A percentile compares a stretch with the other conserved stretches of the same genome.
Conservation (phyloP, 2,113 vertebrate genomes). For the Eulacestoma nigropectus region DNA sequence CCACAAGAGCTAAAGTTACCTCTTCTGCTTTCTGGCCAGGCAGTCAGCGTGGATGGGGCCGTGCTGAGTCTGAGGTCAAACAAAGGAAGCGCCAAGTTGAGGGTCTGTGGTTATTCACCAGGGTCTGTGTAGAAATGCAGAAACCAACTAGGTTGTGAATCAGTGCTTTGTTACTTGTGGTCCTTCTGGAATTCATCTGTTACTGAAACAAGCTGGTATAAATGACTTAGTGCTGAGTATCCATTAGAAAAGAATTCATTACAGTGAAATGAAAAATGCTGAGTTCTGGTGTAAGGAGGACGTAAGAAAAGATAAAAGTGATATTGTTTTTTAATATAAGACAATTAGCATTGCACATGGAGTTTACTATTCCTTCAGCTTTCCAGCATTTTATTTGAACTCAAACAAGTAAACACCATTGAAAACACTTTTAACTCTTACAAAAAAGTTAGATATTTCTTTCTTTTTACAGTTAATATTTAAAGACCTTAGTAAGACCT, state of each 20-base stretch:
- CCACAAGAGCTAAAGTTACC: not conserved
- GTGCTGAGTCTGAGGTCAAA: not conserved
- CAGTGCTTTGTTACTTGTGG: not conserved
- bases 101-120: not conserved
- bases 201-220: not conserved
- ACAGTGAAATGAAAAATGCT: not conserved
- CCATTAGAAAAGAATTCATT: not conserved
- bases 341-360: not conserved
- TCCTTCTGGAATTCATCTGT: not conserved
- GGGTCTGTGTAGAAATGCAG: not conserved
- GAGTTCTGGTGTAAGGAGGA: not conserved
- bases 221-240: not conserved
- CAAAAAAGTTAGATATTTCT: not conserved
- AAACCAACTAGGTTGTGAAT: not conserved
- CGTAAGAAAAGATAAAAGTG: not conserved
- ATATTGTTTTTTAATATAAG: not conserved
- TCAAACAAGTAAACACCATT: not conserved
- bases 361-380: not conserved
- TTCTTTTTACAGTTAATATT: not conserved
- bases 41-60: not conserved
- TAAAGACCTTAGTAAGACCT: not conserved
- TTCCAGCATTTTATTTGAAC: not conserved
- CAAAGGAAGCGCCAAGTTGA: rapidly evolving
- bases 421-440: not conserved
- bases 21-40: not conserved